Evolutionary conservation across 2,797 vertebrate genomes (phyloP).

Genomic region (Erpetoichthys calabaricus): DNA sequence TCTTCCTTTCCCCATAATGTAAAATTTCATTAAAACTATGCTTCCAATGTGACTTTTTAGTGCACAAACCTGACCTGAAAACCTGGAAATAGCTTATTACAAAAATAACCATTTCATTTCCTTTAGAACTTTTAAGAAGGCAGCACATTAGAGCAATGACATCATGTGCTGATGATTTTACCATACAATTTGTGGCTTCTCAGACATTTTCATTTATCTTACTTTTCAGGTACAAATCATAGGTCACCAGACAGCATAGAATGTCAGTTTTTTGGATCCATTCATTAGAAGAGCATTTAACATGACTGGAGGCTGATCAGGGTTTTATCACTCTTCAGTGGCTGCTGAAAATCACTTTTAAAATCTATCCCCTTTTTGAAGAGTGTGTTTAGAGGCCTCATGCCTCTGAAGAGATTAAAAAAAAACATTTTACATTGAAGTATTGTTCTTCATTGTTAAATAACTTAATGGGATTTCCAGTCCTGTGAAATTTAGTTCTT

Average conservation of each 20-base stretch:
- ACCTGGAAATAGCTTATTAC: constrained; percentile 25
- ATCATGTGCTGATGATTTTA: constrained; percentile 43
- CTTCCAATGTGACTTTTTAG: too few relatives aligned
- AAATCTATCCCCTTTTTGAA: too few relatives aligned
- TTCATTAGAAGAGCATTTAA: constrained; percentile 25
- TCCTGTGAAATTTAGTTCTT: too few relatives aligned
- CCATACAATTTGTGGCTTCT: constrained; percentile 23
- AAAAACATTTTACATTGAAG: too few relatives aligned
- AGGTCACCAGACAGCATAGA: constrained; percentile 34
- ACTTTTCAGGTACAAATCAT: constrained; percentile 22
- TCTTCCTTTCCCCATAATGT: too few relatives aligned
- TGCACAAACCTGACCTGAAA: constrained; percentile 18
- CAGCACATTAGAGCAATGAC: constrained; percentile 29
- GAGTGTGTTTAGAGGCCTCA: too few relatives aligned
- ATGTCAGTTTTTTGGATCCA: constrained; percentile 22
- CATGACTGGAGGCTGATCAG: constrained; percentile 11
- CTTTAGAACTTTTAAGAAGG: constrained; percentile 29
- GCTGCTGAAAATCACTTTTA: background rate
- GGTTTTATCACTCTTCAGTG: background rate
- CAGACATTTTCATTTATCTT: constrained; percentile 30
- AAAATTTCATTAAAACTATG: too few relatives aligned
- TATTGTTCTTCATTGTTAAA: too few relatives aligned
- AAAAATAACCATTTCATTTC: constrained; percentile 38
- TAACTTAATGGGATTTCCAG: too few relatives aligned
- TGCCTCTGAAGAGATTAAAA: too few relatives aligned